Evolutionary conservation across 1,140 invertebrate species (phyloP), one percentile per base, ranked within the genome.

Genomic region (Hermatobates lingyangjiaoensis): DNA sequence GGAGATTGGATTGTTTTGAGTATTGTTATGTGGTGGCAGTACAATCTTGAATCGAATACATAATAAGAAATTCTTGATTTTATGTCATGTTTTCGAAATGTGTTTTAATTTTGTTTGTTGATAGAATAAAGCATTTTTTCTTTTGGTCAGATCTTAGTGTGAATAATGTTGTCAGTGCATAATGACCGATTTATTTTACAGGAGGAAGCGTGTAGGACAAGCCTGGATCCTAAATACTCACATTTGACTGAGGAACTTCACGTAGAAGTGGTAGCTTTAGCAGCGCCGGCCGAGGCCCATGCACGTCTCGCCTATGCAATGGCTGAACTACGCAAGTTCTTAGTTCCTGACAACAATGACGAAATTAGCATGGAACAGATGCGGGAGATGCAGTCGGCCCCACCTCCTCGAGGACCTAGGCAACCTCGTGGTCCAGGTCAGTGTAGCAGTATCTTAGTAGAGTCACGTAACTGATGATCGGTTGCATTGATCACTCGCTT

Each of bases 161-260:
- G n/a, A n/a, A n/a, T n/a, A n/a, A n/a, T n/a, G n/a, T n/a, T 34
- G 18, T 34, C 10, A 34, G 27, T 21, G 26, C 27, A 45, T 12
- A 45, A 14, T 14, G 7, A 30, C 40, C 34, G 21, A 23, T 5
- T 40, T 50, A 20, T 39, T 45, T 44, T 64, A 20, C 63, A 91
- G 85, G 78, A 96, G 67, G 88, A 96, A 62, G 87, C 94, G 63
- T 69, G 88, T 20, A 71, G 90, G 30, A 78, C 78, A 58, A 83
- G 85, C 1, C 68, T 84, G 44, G 91, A 96, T 64, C 86, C 87
- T 0, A 93, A 94, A 64, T 94, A 90, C 64, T 76, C 84, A 7
- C 93, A 97, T 67, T 73, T 96, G 14, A 77, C 79, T 48, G 91
- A 94, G 57, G 89, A 95, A 57, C 73, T 97, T 3, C 92, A 96